Evolutionary conservation across 2,797 vertebrate species (phyloP).

Genomic region (Peromyscus aztecus): DNA sequence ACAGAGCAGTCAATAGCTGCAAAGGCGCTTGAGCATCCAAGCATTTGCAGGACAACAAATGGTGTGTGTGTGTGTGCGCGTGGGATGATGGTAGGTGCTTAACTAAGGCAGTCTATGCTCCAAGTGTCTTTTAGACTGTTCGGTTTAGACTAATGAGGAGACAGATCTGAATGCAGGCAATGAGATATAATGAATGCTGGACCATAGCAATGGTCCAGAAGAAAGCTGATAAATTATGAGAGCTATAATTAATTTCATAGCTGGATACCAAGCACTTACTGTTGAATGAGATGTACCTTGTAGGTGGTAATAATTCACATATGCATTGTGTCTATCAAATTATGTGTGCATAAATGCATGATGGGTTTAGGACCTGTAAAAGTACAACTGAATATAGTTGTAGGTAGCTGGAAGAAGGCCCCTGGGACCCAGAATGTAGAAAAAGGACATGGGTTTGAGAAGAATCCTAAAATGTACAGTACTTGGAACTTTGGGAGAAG

Average conservation of each 20-base stretch:
- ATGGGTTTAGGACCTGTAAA: not conserved
- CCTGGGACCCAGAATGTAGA: not conserved
- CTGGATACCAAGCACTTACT: not conserved
- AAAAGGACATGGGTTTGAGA: not conserved
- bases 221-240: not conserved
- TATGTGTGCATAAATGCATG: not conserved
- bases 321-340: not conserved
- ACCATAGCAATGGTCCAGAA: not conserved
- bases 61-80: not conserved
- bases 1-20: not conserved
- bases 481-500: not conserved
- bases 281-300: not conserved
- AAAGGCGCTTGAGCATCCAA: not conserved
- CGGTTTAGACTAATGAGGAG: not conserved
- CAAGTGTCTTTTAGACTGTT: not conserved
- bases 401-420: not conserved
- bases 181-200: not conserved
- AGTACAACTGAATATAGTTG: not conserved
- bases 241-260: not conserved
- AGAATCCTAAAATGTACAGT: not conserved
- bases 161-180: not conserved
- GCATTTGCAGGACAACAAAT: not conserved
- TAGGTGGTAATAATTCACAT: not conserved
- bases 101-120: not conserved
- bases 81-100: not conserved